Percentiles rank a stretch among this genome's conserved stretches.
Conservation (phyloP, 2,888 invertebrate species). For the Metellina segmentata region DNA sequence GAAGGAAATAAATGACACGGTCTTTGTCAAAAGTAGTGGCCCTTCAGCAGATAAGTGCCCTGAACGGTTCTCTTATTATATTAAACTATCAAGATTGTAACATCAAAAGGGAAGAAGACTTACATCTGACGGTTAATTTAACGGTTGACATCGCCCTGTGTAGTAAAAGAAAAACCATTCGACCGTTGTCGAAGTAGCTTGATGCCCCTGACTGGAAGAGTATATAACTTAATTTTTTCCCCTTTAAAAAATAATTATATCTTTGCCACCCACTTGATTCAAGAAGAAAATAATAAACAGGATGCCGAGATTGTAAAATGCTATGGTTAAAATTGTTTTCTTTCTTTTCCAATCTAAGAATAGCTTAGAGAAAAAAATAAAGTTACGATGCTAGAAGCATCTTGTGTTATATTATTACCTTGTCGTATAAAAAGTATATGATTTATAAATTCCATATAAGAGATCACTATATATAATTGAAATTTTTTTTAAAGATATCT, state of each 20-base stretch:
- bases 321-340: no score
- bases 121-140: neutral
- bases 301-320: neutral
- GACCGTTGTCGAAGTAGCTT: neutral
- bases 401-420: no score
- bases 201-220: neutral
- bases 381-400: no score
- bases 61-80: neutral
- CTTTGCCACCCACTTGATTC: neutral
- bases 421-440: no score
- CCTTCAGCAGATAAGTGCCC: neutral
- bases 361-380: no score
- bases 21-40: neutral
- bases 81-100: neutral
- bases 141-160: neutral
- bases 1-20: neutral
- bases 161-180: neutral
- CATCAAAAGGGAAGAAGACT: neutral
- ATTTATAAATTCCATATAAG: no score
- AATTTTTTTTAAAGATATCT: no score
- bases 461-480: no score
- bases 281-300: neutral
- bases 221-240: neutral
- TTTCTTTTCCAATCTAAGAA: no score
- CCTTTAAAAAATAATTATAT: neutral